A percentile compares a stretch with the other conserved stretches of the same genome.
phyloP scores from a whole-genome alignment of 2,888 invertebrate species.

The Cerastis leucographa region DNA sequence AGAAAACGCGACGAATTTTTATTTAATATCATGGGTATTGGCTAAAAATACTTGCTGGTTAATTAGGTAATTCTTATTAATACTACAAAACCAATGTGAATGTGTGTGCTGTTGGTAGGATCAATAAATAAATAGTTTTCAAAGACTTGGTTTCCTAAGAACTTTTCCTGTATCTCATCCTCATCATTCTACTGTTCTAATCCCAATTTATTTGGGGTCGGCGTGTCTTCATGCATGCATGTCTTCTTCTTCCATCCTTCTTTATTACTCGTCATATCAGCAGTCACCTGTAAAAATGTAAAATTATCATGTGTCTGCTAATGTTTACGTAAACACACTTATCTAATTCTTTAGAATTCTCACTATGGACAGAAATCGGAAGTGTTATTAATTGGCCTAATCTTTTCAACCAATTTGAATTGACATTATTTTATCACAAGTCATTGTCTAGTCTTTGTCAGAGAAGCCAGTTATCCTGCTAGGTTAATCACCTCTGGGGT shows the following conservation, averaged over 20 bases:
- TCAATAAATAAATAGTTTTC: background rate
- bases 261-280: no score
- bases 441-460: conserved; percentile 4
- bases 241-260: no score
- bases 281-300: no score
- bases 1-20: background rate
- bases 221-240: no score
- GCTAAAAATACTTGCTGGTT: no score
- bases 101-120: background rate
- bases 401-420: background rate
- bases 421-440: background rate
- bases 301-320: background rate
- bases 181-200: no score
- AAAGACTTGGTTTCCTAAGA: background rate
- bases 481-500: background rate
- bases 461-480: background rate
- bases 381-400: background rate
- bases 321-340: background rate
- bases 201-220: no score
- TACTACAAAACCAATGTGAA: background rate
- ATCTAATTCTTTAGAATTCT: background rate
- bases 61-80: background rate
- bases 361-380: background rate
- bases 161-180: background rate
- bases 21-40: background rate